Conservation (phyloP, 2,797 vertebrate species). For the Schizopygopsis pylzovi region DNA sequence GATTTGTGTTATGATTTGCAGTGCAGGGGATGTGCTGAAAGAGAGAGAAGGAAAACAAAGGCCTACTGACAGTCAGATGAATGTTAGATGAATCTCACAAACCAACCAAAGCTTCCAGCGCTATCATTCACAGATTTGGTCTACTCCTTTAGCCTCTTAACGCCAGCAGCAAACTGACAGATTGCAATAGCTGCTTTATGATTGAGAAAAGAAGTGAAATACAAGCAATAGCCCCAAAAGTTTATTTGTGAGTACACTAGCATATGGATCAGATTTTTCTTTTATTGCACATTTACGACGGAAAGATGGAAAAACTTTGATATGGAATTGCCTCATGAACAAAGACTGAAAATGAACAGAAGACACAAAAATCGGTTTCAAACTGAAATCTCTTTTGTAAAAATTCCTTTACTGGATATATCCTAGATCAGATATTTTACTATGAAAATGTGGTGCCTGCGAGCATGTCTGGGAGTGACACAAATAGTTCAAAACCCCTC, state of each 20-base stretch:
- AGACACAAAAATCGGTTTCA: neutral
- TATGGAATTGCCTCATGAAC: neutral
- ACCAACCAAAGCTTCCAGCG: neutral
- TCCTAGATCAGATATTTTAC: too few relatives aligned
- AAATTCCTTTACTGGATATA: neutral
- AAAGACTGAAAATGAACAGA: neutral
- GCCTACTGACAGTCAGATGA: constrained; percentile 50
- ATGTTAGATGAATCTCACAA: constrained; percentile 40
- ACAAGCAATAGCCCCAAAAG: neutral
- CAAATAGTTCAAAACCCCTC: too few relatives aligned
- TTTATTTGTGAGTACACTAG: constrained; percentile 9
- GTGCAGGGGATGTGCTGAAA: constrained; percentile 1
- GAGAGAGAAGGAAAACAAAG: constrained; percentile 31
- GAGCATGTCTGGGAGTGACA: too few relatives aligned
- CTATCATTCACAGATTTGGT: neutral
- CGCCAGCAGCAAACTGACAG: neutral
- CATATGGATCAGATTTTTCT: neutral
- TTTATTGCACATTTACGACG: neutral
- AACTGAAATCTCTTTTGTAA: neutral
- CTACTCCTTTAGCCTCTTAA: neutral
- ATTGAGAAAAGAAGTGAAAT: neutral
- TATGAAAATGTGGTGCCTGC: too few relatives aligned
- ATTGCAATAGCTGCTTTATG: neutral
- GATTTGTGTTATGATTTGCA: constrained; percentile 31
- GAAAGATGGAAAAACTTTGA: neutral